Conservation (phyloP, 2,113 vertebrate genomes). For the Myocastor coypus region DNA sequence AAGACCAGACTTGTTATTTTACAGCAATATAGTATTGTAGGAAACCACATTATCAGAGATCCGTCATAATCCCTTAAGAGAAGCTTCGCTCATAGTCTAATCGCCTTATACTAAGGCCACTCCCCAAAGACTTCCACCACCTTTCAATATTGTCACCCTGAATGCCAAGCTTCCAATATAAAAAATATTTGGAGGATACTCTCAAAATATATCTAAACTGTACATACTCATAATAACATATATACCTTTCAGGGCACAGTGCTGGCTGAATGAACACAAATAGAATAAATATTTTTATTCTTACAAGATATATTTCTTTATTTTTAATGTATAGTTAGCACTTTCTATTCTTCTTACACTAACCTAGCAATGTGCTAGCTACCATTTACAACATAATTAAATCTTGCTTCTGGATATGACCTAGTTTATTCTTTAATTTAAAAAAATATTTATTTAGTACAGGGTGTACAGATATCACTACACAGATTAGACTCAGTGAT, state of each 20-base stretch:
- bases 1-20: neutral
- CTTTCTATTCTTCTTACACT: neutral
- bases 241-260: neutral
- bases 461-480: too few relatives aligned
- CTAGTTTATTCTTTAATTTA: neutral
- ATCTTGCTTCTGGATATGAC: neutral
- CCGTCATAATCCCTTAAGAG: neutral
- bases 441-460: too few relatives aligned
- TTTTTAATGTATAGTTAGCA: neutral
- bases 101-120: neutral
- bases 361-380: neutral
- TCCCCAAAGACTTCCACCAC: neutral
- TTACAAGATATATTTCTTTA: neutral
- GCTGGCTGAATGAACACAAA: neutral
- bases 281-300: neutral
- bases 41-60: neutral
- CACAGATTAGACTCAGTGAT: too few relatives aligned
- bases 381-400: slow-evolving; percentile 35
- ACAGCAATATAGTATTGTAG: neutral
- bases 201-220: neutral
- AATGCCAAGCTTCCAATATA: neutral
- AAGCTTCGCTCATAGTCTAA: neutral
- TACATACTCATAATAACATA: neutral
- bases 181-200: neutral
- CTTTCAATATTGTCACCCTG: neutral